These are phyloP conservation scores for Polypedilum pembai DNA, from an alignment of 1,140 invertebrate species.

Conservation along the genomic window DNA sequence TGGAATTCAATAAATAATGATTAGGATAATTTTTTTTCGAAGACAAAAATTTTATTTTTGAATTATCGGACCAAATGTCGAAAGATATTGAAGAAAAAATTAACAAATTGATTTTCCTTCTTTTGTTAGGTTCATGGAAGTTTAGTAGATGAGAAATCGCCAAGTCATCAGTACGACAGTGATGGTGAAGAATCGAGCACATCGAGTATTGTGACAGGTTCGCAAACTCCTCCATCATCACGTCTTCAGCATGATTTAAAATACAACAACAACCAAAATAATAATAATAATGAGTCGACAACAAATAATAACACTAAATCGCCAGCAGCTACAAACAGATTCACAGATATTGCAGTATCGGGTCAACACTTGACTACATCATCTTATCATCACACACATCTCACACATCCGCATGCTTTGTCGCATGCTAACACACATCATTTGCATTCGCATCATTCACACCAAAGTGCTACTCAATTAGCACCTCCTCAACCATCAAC, in stretches of 20 bases:
- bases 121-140: constrained; percentile 43
- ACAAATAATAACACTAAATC: constrained; percentile 31
- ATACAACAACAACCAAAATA: constrained; percentile 37
- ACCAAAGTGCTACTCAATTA: constrained; percentile 32
- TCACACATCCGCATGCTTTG: constrained; percentile 35
- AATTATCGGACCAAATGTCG: background rate
- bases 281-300: constrained; percentile 36
- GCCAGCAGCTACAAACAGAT: background rate
- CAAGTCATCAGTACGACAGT: constrained; percentile 49
- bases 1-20: no score
- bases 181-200: constrained; percentile 53
- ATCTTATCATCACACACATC: constrained; percentile 39
- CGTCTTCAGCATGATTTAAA: constrained; percentile 39
- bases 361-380: background rate
- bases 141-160: constrained; percentile 44
- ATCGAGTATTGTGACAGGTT: constrained; percentile 43
- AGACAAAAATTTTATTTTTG: background rate
- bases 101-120: background rate
- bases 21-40: background rate
- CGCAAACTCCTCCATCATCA: constrained; percentile 43
- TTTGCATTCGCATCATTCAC: constrained; percentile 36
- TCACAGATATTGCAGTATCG: background rate
- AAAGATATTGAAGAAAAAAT: background rate
- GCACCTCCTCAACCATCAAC: constrained; percentile 32
- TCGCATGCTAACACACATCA: constrained; percentile 22